Evolutionary conservation across 1,140 invertebrate species (phyloP).

Genomic region (Drosophila triauraria): DNA sequence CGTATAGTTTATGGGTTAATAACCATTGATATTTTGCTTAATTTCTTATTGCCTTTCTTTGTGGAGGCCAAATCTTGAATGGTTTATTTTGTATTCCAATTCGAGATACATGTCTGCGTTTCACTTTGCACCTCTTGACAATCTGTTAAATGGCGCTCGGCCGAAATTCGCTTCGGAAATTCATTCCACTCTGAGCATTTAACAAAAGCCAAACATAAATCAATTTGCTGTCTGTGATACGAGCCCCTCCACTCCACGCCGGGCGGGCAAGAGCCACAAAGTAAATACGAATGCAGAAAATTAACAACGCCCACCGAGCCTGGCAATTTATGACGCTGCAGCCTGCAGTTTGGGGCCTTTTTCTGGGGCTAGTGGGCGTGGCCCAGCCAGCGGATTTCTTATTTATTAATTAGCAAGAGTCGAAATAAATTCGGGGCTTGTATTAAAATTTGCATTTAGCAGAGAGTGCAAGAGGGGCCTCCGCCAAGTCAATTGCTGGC

Average conservation of each 20-base stretch:
- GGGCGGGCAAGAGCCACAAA: constrained; percentile 60
- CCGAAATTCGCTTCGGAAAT: constrained; percentile 64
- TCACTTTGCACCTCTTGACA: constrained; percentile 47
- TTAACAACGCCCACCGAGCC: constrained; percentile 75
- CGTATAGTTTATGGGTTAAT: constrained; percentile 4
- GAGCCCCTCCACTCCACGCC: constrained; percentile 6
- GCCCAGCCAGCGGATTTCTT: constrained; percentile 57
- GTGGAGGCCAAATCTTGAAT: constrained; percentile 17
- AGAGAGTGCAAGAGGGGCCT: background rate
- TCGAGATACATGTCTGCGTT: constrained; percentile 6
- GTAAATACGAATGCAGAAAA: constrained; percentile 79
- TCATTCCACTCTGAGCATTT: constrained; percentile 69
- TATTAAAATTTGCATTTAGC: constrained; percentile 71
- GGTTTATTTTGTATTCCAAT: constrained; percentile 3
- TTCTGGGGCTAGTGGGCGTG: constrained; percentile 57
- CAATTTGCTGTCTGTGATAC: constrained; percentile 74
- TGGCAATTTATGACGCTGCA: constrained; percentile 76
- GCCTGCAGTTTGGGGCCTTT: constrained; percentile 40
- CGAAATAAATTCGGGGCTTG: constrained; percentile 68
- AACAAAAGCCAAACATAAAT: constrained; percentile 79
- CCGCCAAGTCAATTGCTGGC: constrained; percentile 43
- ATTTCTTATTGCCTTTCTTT: constrained; percentile 21
- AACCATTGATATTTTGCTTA: constrained; percentile 16
- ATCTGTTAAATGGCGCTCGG: constrained; percentile 58
- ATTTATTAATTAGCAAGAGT: constrained; percentile 79